These are phyloP conservation scores for Zonitis immaculata DNA, from an alignment of 2,888 invertebrate genomes.

Conservation along the genomic window DNA sequence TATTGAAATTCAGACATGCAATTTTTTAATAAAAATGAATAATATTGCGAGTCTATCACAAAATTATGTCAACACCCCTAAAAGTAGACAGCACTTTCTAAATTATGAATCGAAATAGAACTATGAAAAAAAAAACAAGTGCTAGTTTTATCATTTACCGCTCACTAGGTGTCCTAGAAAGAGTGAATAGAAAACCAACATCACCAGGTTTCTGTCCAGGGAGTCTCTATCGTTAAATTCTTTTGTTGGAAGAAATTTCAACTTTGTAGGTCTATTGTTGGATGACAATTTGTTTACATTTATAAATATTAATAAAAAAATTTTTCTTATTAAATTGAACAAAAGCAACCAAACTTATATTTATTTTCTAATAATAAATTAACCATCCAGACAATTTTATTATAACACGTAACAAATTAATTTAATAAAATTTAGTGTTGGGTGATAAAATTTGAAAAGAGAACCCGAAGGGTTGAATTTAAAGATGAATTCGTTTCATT, in stretches of 20 bases:
- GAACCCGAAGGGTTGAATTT: background rate
- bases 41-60: conserved; percentile 8
- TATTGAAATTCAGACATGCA: background rate
- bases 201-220: background rate
- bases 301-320: conserved; percentile 17
- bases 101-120: too few relatives aligned
- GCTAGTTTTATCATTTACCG: background rate
- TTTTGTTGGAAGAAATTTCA: conserved; percentile 11
- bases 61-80: background rate
- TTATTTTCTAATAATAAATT: background rate
- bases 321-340: too few relatives aligned
- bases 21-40: conserved; percentile 7
- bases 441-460: conserved; percentile 12
- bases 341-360: too few relatives aligned
- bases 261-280: conserved; percentile 11
- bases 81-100: background rate
- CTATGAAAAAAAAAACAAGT: background rate
- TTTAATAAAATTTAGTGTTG: conserved; percentile 7
- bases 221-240: conserved; percentile 16
- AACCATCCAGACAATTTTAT: background rate
- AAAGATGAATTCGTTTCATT: conserved; percentile 2
- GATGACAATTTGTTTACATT: conserved; percentile 7
- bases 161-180: background rate
- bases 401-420: conserved; percentile 9
- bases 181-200: background rate